phyloP scores from a whole-genome alignment of 2,888 invertebrate species.

The Pocota personata region DNA sequence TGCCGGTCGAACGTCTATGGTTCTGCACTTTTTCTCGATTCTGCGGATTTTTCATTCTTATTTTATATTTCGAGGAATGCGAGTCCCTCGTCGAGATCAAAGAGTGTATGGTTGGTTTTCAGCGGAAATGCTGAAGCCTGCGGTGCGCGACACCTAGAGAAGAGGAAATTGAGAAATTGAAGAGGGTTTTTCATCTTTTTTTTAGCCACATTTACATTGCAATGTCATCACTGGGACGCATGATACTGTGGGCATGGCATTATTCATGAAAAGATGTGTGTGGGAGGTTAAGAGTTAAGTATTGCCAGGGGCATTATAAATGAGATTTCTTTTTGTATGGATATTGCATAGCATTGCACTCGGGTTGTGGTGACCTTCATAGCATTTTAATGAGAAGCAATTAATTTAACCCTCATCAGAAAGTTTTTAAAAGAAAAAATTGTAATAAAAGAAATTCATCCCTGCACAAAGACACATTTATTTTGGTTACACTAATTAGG shows the following conservation, averaged over 20 bases:
- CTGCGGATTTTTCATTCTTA: constrained; percentile 38
- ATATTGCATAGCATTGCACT: background rate
- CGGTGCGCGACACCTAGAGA: constrained; percentile 14
- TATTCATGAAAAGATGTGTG: constrained; percentile 1
- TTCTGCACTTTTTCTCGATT: constrained; percentile 8
- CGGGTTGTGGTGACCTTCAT: background rate
- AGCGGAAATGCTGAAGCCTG: constrained; percentile 16
- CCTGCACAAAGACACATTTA: too few relatives aligned
- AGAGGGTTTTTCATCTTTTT: background rate
- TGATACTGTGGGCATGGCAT: constrained; percentile 14
- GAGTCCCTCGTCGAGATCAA: background rate
- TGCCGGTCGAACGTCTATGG: constrained; percentile 2
- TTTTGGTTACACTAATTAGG: too few relatives aligned
- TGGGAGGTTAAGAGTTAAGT: constrained; percentile 30
- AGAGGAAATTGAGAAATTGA: constrained; percentile 60
- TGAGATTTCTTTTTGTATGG: background rate
- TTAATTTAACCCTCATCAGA: too few relatives aligned
- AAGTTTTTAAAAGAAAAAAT: too few relatives aligned
- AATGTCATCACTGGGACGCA: constrained; percentile 38
- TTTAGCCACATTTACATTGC: constrained; percentile 29
- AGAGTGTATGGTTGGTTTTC: constrained; percentile 4
- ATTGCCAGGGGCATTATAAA: constrained; percentile 8
- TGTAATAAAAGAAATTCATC: too few relatives aligned
- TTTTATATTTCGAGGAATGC: constrained; percentile 29
- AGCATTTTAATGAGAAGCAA: background rate